These are phyloP conservation scores for Ommatoiulus sabulosus DNA, from an alignment of 2,888 invertebrate species.

Conservation along the genomic window DNA sequence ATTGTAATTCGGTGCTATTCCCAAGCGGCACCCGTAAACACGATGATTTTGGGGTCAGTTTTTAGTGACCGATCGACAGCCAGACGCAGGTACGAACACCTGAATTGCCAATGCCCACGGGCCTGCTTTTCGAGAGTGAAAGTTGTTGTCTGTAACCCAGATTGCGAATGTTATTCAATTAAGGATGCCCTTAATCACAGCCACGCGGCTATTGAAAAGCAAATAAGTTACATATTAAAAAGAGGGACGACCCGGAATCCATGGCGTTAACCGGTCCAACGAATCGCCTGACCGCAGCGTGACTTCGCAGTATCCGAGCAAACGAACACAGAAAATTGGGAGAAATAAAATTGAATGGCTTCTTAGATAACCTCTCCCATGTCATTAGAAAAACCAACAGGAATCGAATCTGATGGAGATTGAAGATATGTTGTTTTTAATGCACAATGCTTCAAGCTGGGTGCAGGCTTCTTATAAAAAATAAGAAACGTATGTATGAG, in stretches of 20 bases:
- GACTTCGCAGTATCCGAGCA: neutral
- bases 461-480: too few species aligned
- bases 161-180: slow-evolving; percentile 5
- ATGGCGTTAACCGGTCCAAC: neutral
- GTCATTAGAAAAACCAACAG: neutral
- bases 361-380: neutral
- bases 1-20: too few species aligned
- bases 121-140: neutral
- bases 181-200: slow-evolving; percentile 20
- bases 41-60: neutral
- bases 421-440: too few species aligned
- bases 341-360: neutral
- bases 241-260: slow-evolving; percentile 6
- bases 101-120: neutral
- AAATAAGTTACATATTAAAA: slow-evolving; percentile 15
- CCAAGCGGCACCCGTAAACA: neutral
- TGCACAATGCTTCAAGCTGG: too few species aligned
- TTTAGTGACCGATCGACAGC: neutral
- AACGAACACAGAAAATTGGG: neutral
- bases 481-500: too few species aligned
- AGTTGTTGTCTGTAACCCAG: slow-evolving; percentile 27
- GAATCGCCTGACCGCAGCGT: neutral
- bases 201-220: neutral
- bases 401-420: neutral
- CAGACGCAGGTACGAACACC: neutral